Base-by-base conservation (phyloP, 2,113 vertebrate genomes). In the Gobio gobio region DNA sequence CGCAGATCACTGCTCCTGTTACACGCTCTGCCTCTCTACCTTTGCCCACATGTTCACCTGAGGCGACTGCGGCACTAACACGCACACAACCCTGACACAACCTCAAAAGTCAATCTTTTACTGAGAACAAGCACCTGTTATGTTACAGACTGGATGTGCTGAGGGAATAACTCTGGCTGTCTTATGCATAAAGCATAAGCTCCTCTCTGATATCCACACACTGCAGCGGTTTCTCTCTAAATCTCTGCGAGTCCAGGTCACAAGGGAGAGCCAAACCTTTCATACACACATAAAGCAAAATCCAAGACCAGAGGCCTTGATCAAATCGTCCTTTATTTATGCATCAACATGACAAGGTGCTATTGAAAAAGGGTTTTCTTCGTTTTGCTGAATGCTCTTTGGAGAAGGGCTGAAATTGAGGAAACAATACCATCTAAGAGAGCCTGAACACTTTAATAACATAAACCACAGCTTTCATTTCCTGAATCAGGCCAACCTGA, bases 251-350 rank as follows among this genome's bases (percentile, higher is more conserved):
- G 81, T 49, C 18, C n/a, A 7, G 4, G 22, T 51, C 20, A 79
- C 33, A 68, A 58, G 63, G 29, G 49, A 79, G 49, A 58, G 36
- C 26, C 29, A 83, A 83, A 72, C 66, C 66, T 83, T 72, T 72
- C 49, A 72, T 58, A 54, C 26, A 51, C 22, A 13, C 26, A 82
- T n/a, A 70, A 83, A 40, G 76, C 22, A 56, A 26, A 24, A 83
- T 76, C 22, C 45, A 78, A 78, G 51, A 70, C 58, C 70, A 86
- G 54, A 47, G 64, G 47, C 33, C 54, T 8, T 24, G 83, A 89
- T 88, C 22, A 90, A 83, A 89, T 79, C 73, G 20, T 33, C 14
- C 43, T 72, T 86, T 78, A 77, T 85, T 61, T 86, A 49, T 49
- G 43, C 59, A 16, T 79, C 59, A 24, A 72, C 64, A 83, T 9